Conservation (phyloP, 1,140 invertebrate species). For the Archegozetes longisetosus region DNA sequence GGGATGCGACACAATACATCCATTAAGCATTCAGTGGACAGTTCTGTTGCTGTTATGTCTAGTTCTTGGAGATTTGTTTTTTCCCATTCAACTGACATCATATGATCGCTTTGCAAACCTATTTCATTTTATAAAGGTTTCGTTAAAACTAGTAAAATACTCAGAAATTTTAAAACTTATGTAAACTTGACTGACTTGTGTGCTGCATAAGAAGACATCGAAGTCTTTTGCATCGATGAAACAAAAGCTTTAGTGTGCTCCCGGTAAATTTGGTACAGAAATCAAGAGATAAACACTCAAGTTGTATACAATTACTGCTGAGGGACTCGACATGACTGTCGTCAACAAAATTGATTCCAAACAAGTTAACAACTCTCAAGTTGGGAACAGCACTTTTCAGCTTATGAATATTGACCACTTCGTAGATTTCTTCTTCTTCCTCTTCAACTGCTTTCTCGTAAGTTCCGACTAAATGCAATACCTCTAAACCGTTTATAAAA, state of each 20-base stretch:
- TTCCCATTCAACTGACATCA: conserved; percentile 95
- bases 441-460: conserved; percentile 84
- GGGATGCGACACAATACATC: conserved; percentile 79
- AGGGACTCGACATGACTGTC: conserved; percentile 98
- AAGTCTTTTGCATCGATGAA: conserved; percentile 80
- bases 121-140: too few relatives aligned
- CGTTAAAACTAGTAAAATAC: conserved; percentile 8
- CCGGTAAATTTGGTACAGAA: conserved; percentile 93
- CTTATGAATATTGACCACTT: conserved; percentile 98
- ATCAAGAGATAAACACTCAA: conserved; percentile 92
- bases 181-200: conserved; percentile 50
- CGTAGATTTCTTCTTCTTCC: conserved; percentile 98
- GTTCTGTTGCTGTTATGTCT: conserved; percentile 89
- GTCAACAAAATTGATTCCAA: conserved; percentile 94
- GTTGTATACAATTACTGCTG: conserved; percentile 48
- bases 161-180: background rate
- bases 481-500: conserved; percentile 97
- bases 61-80: conserved; percentile 82
- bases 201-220: conserved; percentile 87
- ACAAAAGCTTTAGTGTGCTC: conserved; percentile 81
- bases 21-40: conserved; percentile 80
- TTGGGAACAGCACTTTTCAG: conserved; percentile 91
- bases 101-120: conserved; percentile 73
- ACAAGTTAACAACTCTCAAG: conserved; percentile 82
- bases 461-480: conserved; percentile 95